Evolutionary conservation across 2,113 vertebrate species (phyloP).

Genomic region (Sebastes schlegelii): DNA sequence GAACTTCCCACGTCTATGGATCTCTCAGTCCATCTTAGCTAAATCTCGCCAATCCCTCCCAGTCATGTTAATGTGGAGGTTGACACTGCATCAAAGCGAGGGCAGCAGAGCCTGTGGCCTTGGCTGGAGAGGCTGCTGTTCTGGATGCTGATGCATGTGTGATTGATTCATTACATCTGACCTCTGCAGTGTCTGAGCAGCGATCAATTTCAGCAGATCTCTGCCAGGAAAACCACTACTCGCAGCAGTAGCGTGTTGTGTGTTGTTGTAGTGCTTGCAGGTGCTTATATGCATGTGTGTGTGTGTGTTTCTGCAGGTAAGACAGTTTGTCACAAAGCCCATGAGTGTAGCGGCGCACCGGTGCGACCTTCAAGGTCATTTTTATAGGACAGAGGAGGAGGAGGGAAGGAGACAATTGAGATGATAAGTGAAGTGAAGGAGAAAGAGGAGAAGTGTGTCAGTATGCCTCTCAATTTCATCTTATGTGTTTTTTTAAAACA

Average conservation of each 20-base stretch:
- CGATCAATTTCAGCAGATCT: conserved; percentile 70
- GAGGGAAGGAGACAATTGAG: conserved; percentile 1
- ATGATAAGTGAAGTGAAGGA: conserved; percentile 4
- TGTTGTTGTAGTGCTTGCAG: not conserved
- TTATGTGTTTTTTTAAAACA: not conserved
- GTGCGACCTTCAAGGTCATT: conserved; percentile 73
- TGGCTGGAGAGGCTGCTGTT: conserved; percentile 41
- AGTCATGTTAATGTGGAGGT: conserved; percentile 30
- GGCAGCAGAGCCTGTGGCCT: conserved; percentile 48
- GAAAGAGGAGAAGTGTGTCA: conserved; percentile 26
- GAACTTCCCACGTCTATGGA: conserved; percentile 13
- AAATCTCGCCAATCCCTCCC: conserved; percentile 35
- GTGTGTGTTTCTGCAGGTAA: conserved; percentile 58
- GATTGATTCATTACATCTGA: conserved; percentile 77
- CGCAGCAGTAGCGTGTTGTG: conserved; percentile 2
- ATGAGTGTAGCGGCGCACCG: conserved; percentile 23
- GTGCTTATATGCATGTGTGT: conserved; percentile 8
- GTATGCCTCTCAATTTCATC: not conserved
- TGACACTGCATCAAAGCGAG: conserved; percentile 50
- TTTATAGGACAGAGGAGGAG: conserved; percentile 58
- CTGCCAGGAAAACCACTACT: conserved; percentile 58
- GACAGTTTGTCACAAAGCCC: conserved; percentile 58
- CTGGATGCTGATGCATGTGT: conserved; percentile 62
- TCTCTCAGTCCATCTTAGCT: conserved; percentile 27
- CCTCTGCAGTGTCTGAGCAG: conserved; percentile 69